Base-by-base conservation (phyloP, 2,888 invertebrate species). In the Drosophila greeni region DNA sequence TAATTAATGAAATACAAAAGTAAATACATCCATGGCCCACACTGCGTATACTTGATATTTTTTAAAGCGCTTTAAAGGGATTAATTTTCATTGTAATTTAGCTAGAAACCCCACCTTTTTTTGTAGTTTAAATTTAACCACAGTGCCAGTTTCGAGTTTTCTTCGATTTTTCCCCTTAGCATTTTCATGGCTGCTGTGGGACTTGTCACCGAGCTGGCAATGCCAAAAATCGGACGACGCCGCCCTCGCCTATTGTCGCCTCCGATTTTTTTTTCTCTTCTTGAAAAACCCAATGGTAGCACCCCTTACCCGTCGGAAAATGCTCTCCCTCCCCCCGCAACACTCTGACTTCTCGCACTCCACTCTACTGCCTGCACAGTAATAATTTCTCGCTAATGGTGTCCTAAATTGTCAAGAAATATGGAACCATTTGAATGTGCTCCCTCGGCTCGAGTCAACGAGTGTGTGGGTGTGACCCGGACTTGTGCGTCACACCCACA, bases 311-410 rank as follows among this genome's bases (percentile, higher is more conserved):
- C 18, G 20, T 9, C 8, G 29, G n/a, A 37, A 59, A 56, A 23
- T n/a, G n/a, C 53, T 34, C 24, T 23, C 16, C 9, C 33, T 37
- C 24, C 26, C 24, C 34, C 36, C 33, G 23, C 34, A 3, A n/a
- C 39, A 16, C 49, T 34, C 31, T 36, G 42, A 71, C 66, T 49
- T 20, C 58, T 58, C 48, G 60, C 37, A 54, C 58, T 62, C 64
- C 61, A 52, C 60, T 67, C n/a, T 47, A 45, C 69, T 69, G 53
- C 73, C 62, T 69, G 73, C 74, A 73, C 65, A 74, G 78, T 82
- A 82, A 84, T 84, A 84, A 82, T 85, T 85, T 84, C 74, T 77
- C 85, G 82, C 81, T 84, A 84, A 84, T 84, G 84, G 84, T 84
- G 84, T 84, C 79, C 85, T 85, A 85, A 81, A 85, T 84, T 85